phyloP scores from a whole-genome alignment of 92 coral and sea anemone genomes.

The Parazoanthus swiftii region DNA sequence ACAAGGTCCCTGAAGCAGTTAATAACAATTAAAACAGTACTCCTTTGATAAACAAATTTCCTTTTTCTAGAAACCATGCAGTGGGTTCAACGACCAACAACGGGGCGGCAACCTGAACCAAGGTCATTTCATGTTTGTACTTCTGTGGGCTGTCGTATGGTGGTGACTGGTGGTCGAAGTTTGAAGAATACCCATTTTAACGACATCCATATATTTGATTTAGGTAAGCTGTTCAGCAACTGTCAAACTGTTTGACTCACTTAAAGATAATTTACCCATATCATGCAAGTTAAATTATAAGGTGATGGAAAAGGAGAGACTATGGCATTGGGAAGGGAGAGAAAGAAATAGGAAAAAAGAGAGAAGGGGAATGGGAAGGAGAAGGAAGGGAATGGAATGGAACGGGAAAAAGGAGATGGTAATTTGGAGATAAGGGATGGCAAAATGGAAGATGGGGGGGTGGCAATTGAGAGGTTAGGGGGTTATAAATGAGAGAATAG shows the following conservation, averaged over 20 bases:
- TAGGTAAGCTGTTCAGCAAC: constrained; percentile 43
- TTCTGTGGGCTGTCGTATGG: constrained; percentile 70
- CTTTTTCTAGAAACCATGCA: constrained; percentile 55
- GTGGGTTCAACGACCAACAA: constrained; percentile 60
- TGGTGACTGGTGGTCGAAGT: constrained; percentile 80
- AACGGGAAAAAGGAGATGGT: background rate
- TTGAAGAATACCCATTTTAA: constrained; percentile 61
- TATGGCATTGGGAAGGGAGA: background rate
- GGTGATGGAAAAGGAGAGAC: background rate
- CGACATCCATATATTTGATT: constrained; percentile 69
- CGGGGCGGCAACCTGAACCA: constrained; percentile 80
- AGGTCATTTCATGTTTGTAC: constrained; percentile 78
- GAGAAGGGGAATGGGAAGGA: background rate
- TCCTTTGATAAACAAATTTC: background rate
- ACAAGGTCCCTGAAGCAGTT: too few relatives aligned
- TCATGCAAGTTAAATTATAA: background rate
- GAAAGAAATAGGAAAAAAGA: background rate
- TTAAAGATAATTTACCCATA: background rate
- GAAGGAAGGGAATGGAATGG: too few relatives aligned
- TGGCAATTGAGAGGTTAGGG: too few relatives aligned
- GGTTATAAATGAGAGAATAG: too few relatives aligned
- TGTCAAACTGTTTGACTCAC: background rate
- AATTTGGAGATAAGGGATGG: background rate
- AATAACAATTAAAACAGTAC: too few relatives aligned
- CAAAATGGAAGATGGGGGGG: too few relatives aligned